Conservation (phyloP, 92 coral and sea anemone species). For the Porites lobata region DNA sequence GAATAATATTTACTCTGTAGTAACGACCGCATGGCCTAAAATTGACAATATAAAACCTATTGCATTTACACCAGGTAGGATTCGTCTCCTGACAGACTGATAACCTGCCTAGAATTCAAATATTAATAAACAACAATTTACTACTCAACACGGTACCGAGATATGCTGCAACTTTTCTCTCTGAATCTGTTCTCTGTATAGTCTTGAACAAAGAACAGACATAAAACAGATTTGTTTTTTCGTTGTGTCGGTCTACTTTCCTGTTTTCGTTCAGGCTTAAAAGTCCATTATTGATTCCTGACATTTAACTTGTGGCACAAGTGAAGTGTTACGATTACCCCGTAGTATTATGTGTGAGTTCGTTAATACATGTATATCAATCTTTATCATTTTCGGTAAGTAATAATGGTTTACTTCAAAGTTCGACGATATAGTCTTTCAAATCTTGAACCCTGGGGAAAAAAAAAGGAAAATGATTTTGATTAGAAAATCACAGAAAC, state of each 20-base stretch:
- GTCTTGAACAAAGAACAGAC: too few relatives aligned
- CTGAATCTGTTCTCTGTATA: background rate
- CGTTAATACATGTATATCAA: background rate
- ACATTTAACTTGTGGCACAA: background rate
- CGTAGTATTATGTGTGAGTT: background rate
- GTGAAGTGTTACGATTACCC: too few relatives aligned
- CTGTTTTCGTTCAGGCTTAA: background rate
- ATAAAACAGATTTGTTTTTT: too few relatives aligned
- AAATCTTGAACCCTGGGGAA: slow-evolving; percentile 49
- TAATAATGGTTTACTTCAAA: background rate
- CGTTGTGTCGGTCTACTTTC: background rate
- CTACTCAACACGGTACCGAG: background rate
- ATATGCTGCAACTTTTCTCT: background rate
- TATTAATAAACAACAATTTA: background rate
- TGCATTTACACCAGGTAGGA: background rate
- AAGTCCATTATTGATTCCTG: background rate
- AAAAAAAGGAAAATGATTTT: background rate
- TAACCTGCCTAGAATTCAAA: too few relatives aligned
- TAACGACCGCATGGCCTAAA: background rate
- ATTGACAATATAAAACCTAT: background rate
- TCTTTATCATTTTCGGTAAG: too few relatives aligned
- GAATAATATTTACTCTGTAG: too few relatives aligned
- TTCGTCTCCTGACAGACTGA: too few relatives aligned
- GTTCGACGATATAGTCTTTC: slow-evolving; percentile 31
- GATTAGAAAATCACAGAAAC: background rate